Percentiles rank a stretch among this genome's conserved stretches.
phyloP scores from a whole-genome alignment of 2,888 invertebrate genomes.

The Diarsia mendica region DNA sequence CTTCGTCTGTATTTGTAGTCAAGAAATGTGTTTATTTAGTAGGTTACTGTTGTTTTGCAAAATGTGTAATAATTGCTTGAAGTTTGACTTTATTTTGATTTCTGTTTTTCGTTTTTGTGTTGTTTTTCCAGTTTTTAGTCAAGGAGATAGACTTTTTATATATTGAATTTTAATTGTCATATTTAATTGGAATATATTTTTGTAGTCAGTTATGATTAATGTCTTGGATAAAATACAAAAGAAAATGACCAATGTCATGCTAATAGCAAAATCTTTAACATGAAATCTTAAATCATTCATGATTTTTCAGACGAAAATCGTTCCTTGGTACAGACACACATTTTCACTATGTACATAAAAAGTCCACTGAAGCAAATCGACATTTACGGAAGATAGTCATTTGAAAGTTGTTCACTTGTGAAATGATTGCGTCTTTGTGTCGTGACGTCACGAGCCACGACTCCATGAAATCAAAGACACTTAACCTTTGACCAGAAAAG shows the following conservation, averaged over 20 bases:
- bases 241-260: too few relatives aligned
- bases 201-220: too few relatives aligned
- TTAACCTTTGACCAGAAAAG: conserved; percentile 23
- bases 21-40: neutral
- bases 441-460: conserved; percentile 34
- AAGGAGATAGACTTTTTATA: too few relatives aligned
- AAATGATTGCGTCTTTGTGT: conserved; percentile 73
- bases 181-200: neutral
- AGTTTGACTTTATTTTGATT: neutral
- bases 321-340: neutral
- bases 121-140: neutral
- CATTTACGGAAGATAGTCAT: conserved; percentile 74
- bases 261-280: too few relatives aligned
- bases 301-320: neutral
- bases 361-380: conserved; percentile 64
- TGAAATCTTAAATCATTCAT: too few relatives aligned
- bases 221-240: too few relatives aligned
- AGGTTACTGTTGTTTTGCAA: neutral
- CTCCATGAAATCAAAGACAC: conserved; percentile 44
- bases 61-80: neutral
- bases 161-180: too few relatives aligned
- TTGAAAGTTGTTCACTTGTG: conserved; percentile 73
- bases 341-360: conserved; percentile 8
- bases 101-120: neutral
- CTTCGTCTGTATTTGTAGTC: conserved; percentile 6